Evolutionary conservation across 1,140 invertebrate genomes (phyloP), one percentile per base, ranked within the genome.

Genomic region (Homalodisca vitripennis): DNA sequence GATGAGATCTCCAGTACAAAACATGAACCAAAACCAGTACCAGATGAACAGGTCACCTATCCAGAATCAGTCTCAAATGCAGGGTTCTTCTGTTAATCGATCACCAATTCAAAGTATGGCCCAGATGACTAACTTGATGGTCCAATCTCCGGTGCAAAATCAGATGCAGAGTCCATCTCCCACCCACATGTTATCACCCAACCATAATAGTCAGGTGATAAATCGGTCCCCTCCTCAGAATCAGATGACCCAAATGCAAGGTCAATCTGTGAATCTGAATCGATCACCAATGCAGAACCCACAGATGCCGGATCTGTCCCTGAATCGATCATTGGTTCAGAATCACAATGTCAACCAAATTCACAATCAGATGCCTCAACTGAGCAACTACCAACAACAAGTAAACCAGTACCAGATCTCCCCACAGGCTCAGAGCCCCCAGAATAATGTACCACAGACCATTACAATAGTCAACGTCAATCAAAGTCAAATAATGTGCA

Each of bases 61-160:
- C 34, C 6, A 41, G 22, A 26, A 27, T 60, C 55, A 60, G n/a
- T 27, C 13, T 60, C 55, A 60, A 12, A 22, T 60, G 55, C 55
- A 60, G 27, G 48, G 14, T 51, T 13, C 24, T 27, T 30, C 22
- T 12, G 24, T 60, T 22, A 60, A 27, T 60, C 55, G 27, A 30
- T 60, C 55, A 22, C 55, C 55, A 60, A 60, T 60, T 29, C 55
- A 60, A 60, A 60, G 55, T 27, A 60, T 60, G 55, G 55, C 26
- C 3, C 55, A 60, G 13, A 60, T 60, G 55, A 22, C 55, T 30
- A 60, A 60, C 29, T 30, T 13, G 14, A 30, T 60, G 3, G 29
- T n/a, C 26, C 55, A 26, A 27, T 60, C 55, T 27, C 55, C 55
- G n/a, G 55, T 60, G 14, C 27, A 26, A 27, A 60, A 60, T 30